A percentile compares a stretch with the other conserved stretches of the same genome.
These are phyloP conservation scores for Thecocarcelia acutangulata DNA, from an alignment of 2,888 invertebrate genomes.

Conservation along the genomic window DNA sequence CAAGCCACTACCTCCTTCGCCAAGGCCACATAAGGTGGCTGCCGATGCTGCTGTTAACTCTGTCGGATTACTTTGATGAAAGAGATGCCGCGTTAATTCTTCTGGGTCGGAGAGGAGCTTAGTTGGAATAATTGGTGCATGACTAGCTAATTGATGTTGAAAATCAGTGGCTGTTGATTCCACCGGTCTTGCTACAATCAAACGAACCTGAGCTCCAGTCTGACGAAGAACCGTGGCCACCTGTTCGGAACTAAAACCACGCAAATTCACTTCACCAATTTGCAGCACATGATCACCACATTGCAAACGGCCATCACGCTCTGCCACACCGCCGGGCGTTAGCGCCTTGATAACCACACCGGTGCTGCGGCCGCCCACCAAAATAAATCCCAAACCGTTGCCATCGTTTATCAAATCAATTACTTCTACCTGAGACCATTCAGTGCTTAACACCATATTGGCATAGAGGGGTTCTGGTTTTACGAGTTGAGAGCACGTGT, in stretches of 20 bases:
- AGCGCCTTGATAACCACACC: slow-evolving; percentile 99
- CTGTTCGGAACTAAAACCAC: slow-evolving; percentile 98
- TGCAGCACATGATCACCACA: slow-evolving; percentile 99
- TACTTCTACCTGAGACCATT: slow-evolving; percentile 99
- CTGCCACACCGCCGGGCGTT: slow-evolving; percentile 97
- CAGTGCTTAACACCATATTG: slow-evolving; percentile 94
- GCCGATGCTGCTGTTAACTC: slow-evolving; percentile 68
- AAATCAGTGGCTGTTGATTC: slow-evolving; percentile 91
- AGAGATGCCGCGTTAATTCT: slow-evolving; percentile 91
- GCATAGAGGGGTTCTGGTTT: slow-evolving; percentile 58
- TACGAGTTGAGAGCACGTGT: not conserved
- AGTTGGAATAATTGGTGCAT: slow-evolving; percentile 95
- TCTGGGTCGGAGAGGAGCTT: slow-evolving; percentile 95
- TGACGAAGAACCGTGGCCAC: slow-evolving; percentile 92
- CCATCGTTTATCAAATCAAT: slow-evolving; percentile 99
- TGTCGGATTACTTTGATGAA: slow-evolving; percentile 82
- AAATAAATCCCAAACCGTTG: slow-evolving; percentile 98
- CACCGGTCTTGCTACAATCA: slow-evolving; percentile 95
- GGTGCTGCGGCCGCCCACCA: slow-evolving; percentile 98
- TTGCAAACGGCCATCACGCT: slow-evolving; percentile 95
- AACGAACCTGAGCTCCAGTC: slow-evolving; percentile 86
- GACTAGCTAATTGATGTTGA: slow-evolving; percentile 85
- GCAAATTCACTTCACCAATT: slow-evolving; percentile 95
- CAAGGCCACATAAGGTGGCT: slow-evolving; percentile 39
- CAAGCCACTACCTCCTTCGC: slow-evolving; percentile 47